A percentile compares a stretch with the other conserved stretches of the same genome.
Evolutionary conservation across 2,113 vertebrate genomes (phyloP).

Genomic region (Chaetodon trifascialis): DNA sequence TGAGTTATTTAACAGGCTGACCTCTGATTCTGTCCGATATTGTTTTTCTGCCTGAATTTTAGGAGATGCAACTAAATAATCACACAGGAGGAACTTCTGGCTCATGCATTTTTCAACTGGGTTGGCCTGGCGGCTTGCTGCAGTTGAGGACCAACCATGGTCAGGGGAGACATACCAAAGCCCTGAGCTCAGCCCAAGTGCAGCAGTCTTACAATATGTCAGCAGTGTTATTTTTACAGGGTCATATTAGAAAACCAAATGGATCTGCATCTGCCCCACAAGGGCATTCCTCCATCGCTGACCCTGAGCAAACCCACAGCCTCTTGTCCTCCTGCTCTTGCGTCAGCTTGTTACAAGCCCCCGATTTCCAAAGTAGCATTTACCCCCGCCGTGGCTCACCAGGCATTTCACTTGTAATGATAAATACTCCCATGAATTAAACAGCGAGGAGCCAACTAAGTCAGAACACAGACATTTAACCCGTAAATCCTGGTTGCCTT

Average conservation of each 20-base stretch:
- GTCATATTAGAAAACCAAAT: conserved; percentile 77
- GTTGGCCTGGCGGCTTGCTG: conserved; percentile 56
- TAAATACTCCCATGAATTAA: conserved; percentile 72
- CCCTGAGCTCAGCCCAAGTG: conserved; percentile 78
- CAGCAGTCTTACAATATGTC: conserved; percentile 76
- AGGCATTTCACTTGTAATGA: conserved; percentile 67
- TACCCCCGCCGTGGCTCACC: conserved; percentile 65
- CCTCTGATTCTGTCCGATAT: conserved; percentile 24
- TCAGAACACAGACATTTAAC: conserved; percentile 64
- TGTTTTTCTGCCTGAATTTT: conserved; percentile 2
- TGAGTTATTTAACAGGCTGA: neutral
- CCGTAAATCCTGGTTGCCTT: conserved; percentile 52
- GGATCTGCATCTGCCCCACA: conserved; percentile 75
- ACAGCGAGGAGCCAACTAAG: conserved; percentile 65
- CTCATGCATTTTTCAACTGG: conserved; percentile 61
- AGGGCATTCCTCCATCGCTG: conserved; percentile 76
- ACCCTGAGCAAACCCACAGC: conserved; percentile 73
- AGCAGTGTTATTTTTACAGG: conserved; percentile 83
- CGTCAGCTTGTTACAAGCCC: conserved; percentile 61
- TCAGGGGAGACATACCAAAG: conserved; percentile 82
- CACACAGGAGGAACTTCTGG: conserved; percentile 41
- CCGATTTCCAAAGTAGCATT: conserved; percentile 70
- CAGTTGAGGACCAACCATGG: conserved; percentile 75
- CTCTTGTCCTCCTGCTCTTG: conserved; percentile 61
- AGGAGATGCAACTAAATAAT: conserved; percentile 38